A percentile compares a stretch with the other conserved stretches of the same genome.
Conservation (phyloP, 2,113 vertebrate genomes). For the Mixornis gularis region DNA sequence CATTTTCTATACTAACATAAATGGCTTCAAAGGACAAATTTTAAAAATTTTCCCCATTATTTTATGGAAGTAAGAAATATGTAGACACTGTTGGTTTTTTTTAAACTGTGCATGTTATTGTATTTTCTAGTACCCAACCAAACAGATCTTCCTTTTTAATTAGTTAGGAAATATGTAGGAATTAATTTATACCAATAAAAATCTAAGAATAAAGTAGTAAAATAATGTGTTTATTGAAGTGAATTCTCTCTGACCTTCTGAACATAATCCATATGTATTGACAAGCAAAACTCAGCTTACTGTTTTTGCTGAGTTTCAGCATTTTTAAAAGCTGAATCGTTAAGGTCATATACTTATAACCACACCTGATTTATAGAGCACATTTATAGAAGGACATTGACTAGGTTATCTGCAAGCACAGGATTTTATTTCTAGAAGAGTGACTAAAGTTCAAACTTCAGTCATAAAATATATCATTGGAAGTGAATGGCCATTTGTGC, state of each 20-base stretch:
- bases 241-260: background rate
- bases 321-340: background rate
- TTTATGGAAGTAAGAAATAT: background rate
- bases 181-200: background rate
- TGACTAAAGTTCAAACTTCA: slow-evolving; percentile 17
- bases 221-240: background rate
- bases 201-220: background rate
- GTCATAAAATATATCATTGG: background rate
- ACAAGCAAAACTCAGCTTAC: background rate
- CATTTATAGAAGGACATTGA: background rate
- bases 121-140: background rate
- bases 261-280: background rate
- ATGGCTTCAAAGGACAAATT: background rate
- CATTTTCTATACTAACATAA: background rate
- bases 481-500: background rate
- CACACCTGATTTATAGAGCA: background rate
- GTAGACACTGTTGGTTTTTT: background rate
- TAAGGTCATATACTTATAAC: background rate
- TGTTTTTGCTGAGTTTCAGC: background rate
- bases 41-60: background rate
- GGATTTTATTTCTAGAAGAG: background rate
- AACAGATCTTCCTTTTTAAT: background rate
- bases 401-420: background rate
- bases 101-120: background rate
- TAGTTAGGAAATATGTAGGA: background rate